These are phyloP conservation scores for Mola mola DNA, from an alignment of 2,113 vertebrate genomes.

Conservation along the genomic window DNA sequence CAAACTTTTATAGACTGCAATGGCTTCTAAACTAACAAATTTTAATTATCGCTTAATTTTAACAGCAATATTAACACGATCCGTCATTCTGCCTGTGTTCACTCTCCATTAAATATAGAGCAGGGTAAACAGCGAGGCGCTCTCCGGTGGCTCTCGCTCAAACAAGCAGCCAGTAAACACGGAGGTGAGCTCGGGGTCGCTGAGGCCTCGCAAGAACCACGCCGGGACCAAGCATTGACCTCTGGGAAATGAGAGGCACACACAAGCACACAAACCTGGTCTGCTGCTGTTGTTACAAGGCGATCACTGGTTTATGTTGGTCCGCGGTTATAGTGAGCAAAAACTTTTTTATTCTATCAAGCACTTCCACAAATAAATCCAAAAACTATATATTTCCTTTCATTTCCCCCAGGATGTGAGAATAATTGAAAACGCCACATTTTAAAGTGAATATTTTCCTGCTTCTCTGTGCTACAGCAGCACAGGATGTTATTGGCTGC, in stretches of 20 bases:
- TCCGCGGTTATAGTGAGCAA: conserved; percentile 3
- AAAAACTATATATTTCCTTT: too few species aligned
- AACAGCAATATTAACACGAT: conserved; percentile 91
- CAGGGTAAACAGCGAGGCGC: conserved; percentile 76
- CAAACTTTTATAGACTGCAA: conserved; percentile 98
- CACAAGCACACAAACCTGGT: conserved; percentile 25
- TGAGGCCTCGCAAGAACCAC: conserved; percentile 50
- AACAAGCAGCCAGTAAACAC: conserved; percentile 69
- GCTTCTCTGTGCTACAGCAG: conserved; percentile 39
- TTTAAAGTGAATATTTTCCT: conserved; percentile 41
- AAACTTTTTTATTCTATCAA: not conserved
- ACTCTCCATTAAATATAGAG: conserved; percentile 79
- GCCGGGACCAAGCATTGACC: conserved; percentile 38
- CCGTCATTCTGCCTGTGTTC: conserved; percentile 86
- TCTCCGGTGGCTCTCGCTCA: conserved; percentile 68
- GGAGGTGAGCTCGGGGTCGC: conserved; percentile 72
- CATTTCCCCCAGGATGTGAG: not conserved
- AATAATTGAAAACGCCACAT: conserved; percentile 14
- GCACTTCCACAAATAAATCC: too few species aligned
- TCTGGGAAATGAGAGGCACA: conserved; percentile 51
- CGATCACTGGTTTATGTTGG: conserved; percentile 24
- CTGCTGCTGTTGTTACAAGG: conserved; percentile 18
- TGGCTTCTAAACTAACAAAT: conserved; percentile 98
- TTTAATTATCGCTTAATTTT: conserved; percentile 98
- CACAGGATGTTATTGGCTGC: conserved; percentile 69